Evolutionary conservation across 2,113 vertebrate genomes (phyloP).

Genomic region (Thalassoma bifasciatum): DNA sequence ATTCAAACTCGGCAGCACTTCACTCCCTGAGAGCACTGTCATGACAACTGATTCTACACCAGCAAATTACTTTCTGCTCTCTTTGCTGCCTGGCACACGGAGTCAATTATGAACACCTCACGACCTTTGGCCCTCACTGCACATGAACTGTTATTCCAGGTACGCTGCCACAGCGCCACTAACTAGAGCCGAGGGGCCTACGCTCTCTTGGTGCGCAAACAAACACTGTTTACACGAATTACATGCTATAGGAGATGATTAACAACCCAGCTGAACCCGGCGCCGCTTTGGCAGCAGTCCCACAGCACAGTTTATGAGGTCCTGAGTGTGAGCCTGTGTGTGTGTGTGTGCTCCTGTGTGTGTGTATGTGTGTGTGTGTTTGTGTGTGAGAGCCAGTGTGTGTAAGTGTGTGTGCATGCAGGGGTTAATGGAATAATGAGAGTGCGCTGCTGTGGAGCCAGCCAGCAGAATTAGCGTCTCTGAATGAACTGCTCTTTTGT

Average conservation of each 20-base stretch:
- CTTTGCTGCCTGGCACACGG: constrained; percentile 28
- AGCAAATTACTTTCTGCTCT: constrained; percentile 40
- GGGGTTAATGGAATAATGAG: constrained; percentile 71
- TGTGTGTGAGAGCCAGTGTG: constrained; percentile 13
- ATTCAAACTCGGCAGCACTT: constrained; percentile 16
- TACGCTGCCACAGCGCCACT: constrained; percentile 34
- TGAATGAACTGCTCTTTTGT: constrained; percentile 74
- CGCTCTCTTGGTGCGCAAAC: constrained; percentile 54
- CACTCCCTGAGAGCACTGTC: constrained; percentile 15
- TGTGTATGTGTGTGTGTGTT: constrained; percentile 7
- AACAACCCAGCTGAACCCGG: constrained; percentile 70
- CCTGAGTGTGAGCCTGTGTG: constrained; percentile 29
- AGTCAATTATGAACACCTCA: constrained; percentile 72
- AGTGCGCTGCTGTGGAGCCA: constrained; percentile 61
- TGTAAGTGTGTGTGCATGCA: neutral
- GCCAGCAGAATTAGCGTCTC: constrained; percentile 67
- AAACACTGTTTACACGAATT: constrained; percentile 72
- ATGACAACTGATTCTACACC: constrained; percentile 42
- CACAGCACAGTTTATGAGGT: constrained; percentile 62
- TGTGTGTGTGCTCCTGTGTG: neutral
- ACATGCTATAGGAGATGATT: constrained; percentile 74
- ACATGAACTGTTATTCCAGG: constrained; percentile 60
- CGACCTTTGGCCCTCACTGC: constrained; percentile 63
- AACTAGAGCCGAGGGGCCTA: constrained; percentile 38
- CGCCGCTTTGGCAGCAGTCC: constrained; percentile 54